Evolutionary conservation across 2,113 vertebrate species (phyloP), one percentile per base, ranked within the genome.

Genomic region (Atlantisia rogersi): DNA sequence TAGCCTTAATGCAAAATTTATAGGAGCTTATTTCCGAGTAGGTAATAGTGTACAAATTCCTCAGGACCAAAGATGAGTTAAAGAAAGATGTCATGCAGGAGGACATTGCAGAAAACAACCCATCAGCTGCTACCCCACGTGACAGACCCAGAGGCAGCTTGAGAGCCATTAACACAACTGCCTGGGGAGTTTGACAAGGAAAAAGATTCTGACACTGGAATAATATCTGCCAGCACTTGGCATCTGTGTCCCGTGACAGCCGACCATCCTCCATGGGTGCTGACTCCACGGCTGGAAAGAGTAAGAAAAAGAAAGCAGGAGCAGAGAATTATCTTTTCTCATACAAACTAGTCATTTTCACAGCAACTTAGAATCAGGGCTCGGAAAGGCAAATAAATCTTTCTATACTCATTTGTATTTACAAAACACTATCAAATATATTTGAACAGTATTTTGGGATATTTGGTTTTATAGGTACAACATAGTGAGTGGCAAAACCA

Each of bases 61-160:
- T 95, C 59, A 92, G 73, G 82, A 93, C 93, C 88, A 93, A 91
- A 97, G 80, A 86, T 2, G 50, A 92, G 74, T 90, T 94, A 73
- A 74, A 52, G 56, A 90, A 93, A 88, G 76, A 68, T 82, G 83
- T 92, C 95, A 97, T 63, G 71, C 56, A 84, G 70, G 93, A 95
- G 40, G 86, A 79, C 73, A 52, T 48, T 63, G 91, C 39, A 82
- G 82, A 80, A 95, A 87, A 48, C 52, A 88, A 91, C 81, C 56
- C 86, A 84, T 84, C 35, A 88, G 89, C 96, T 96, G 74, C 77
- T 91, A 87, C 10, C 12, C 69, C 32, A 52, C 2, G 35, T 94
- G 97, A 97, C 86, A 96, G 93, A 97, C 94, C 93, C 95, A 92
- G 95, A 95, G 96, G 96, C 95, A 93, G 92, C 44, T 86, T 95